These are phyloP conservation scores for Drosophila hamatofila DNA, from an alignment of 2,888 invertebrate species.

Conservation along the genomic window DNA sequence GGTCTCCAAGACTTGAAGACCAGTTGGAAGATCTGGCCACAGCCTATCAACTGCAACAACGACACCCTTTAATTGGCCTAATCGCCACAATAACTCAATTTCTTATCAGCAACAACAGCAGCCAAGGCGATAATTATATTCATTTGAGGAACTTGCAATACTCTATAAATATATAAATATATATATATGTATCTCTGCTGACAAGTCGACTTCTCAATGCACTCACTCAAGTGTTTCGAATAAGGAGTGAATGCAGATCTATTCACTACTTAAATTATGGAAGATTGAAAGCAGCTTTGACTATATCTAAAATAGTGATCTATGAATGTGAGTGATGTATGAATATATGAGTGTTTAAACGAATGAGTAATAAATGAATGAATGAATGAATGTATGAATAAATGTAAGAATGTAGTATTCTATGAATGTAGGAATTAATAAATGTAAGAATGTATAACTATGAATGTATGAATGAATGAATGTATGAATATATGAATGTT, in stretches of 20 bases:
- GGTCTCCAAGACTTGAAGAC: neutral
- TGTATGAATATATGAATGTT: neutral
- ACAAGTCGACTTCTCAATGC: neutral
- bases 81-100: slow-evolving; percentile 78
- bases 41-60: slow-evolving; percentile 21
- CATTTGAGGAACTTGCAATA: slow-evolving; percentile 25
- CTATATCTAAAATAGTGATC: too few species aligned
- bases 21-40: neutral
- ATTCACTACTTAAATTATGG: neutral
- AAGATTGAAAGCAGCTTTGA: too few species aligned
- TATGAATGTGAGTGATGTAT: too few species aligned
- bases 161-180: neutral
- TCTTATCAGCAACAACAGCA: slow-evolving; percentile 59
- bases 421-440: neutral
- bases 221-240: neutral
- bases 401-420: neutral
- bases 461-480: neutral
- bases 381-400: neutral
- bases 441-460: neutral
- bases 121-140: slow-evolving; percentile 53
- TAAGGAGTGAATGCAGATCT: neutral
- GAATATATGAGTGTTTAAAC: neutral
- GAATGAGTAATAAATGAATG: neutral
- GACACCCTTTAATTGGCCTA: slow-evolving; percentile 75
- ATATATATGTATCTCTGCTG: neutral